Conservation (phyloP, 1,140 invertebrate genomes). For the Trypoxylus dichotomus region DNA sequence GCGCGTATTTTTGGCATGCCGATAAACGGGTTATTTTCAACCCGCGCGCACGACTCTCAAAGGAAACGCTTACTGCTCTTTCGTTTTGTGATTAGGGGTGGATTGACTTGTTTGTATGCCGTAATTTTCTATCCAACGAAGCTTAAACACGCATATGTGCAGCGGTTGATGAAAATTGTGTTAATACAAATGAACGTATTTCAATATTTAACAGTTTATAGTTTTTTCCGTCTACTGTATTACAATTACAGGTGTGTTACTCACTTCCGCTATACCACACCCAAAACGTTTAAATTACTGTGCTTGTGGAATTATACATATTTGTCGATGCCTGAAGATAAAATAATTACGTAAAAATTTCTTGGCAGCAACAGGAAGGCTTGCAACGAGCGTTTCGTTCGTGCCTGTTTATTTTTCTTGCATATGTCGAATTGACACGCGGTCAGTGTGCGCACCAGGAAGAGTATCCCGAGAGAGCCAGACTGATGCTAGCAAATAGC, state of each 20-base stretch:
- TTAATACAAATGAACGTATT: too few species aligned
- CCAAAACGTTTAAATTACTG: background rate
- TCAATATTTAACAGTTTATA: too few species aligned
- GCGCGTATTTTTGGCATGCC: background rate
- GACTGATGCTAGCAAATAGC: background rate
- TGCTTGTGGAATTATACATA: background rate
- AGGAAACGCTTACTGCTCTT: background rate
- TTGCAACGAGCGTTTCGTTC: background rate
- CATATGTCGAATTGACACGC: background rate
- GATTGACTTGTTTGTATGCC: background rate
- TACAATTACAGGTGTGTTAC: background rate
- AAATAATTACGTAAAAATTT: background rate
- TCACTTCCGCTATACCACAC: background rate
- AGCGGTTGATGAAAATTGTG: too few species aligned
- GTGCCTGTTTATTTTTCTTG: background rate
- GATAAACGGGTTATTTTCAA: background rate
- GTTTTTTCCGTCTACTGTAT: too few species aligned
- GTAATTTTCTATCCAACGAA: too few species aligned
- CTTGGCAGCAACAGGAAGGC: background rate
- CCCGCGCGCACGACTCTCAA: background rate
- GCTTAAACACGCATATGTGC: too few species aligned
- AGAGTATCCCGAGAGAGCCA: background rate
- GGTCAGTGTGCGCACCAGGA: background rate
- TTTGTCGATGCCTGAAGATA: background rate
- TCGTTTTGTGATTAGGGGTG: background rate